Conservation (phyloP, 2,888 invertebrate species). For the Hermaeophaga mercurialis region DNA sequence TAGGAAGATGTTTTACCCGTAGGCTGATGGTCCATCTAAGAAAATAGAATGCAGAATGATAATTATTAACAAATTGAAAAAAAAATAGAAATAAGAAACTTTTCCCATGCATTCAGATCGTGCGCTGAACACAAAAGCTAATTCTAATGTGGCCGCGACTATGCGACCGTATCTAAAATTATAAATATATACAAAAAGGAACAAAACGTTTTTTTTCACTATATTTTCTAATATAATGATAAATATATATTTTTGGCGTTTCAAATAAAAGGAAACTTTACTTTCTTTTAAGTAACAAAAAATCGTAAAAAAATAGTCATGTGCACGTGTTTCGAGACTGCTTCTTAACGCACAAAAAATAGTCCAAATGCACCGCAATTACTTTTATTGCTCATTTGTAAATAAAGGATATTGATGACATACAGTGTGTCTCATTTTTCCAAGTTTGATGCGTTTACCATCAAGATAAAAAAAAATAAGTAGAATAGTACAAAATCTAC, state of each 20-base stretch:
- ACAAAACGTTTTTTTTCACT: conserved; percentile 57
- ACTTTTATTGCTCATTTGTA: too few relatives aligned
- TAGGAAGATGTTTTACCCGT: not conserved
- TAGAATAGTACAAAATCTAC: too few relatives aligned
- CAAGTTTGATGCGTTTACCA: too few relatives aligned
- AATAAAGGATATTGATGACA: too few relatives aligned
- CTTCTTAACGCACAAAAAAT: not conserved
- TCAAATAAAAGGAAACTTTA: conserved; percentile 56
- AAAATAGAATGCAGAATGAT: conserved; percentile 42
- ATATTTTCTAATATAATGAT: conserved; percentile 52
- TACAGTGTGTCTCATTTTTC: too few relatives aligned
- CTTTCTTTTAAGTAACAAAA: conserved; percentile 58
- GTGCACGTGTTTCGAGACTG: conserved; percentile 28
- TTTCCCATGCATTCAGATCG: conserved; percentile 39
- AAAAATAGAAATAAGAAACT: conserved; percentile 44
- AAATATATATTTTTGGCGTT: conserved; percentile 59
- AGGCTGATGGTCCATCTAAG: conserved; percentile 12
- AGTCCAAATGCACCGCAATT: too few relatives aligned
- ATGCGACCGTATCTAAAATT: conserved; percentile 40
- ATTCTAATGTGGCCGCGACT: conserved; percentile 36
- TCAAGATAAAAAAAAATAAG: too few relatives aligned
- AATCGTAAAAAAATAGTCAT: conserved; percentile 51
- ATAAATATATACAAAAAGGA: conserved; percentile 57
- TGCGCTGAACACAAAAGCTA: conserved; percentile 40
- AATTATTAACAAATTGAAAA: conserved; percentile 52